phyloP scores from a whole-genome alignment of 2,888 invertebrate species.

The Nomada ruficornis region DNA sequence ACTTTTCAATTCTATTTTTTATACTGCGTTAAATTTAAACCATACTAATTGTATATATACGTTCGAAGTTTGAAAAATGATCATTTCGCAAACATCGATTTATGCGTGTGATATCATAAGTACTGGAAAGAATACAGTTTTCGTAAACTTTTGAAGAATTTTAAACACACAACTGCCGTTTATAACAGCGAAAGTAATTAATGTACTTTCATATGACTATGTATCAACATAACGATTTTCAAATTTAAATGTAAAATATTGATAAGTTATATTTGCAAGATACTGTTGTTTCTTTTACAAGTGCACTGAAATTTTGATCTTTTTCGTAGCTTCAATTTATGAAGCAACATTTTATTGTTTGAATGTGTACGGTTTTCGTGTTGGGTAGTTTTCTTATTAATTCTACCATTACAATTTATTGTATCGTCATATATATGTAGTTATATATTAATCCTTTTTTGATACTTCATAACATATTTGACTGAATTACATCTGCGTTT shows the following conservation, averaged over 20 bases:
- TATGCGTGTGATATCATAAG: background rate
- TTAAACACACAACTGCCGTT: background rate
- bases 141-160: constrained; percentile 14
- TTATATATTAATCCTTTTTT: constrained; percentile 42
- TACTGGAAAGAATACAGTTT: constrained; percentile 18
- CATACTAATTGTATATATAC: background rate
- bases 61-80: constrained; percentile 30
- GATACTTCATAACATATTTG: constrained; percentile 29
- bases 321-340: constrained; percentile 37
- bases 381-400: constrained; percentile 33
- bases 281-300: background rate
- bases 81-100: background rate
- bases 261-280: constrained; percentile 30
- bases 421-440: constrained; percentile 3
- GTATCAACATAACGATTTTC: constrained; percentile 13
- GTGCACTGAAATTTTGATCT: constrained; percentile 41
- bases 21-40: constrained; percentile 25
- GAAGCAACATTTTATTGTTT: constrained; percentile 28
- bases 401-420: constrained; percentile 27
- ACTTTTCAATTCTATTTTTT: constrained; percentile 13
- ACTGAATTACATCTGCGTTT: constrained; percentile 46
- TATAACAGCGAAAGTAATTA: constrained; percentile 19
- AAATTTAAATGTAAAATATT: constrained; percentile 21
- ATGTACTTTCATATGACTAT: constrained; percentile 9
- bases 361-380: constrained; percentile 8